These are phyloP conservation scores for Pipistrellus pipistrellus DNA, from an alignment of 2,797 vertebrate species.

Conservation along the genomic window DNA sequence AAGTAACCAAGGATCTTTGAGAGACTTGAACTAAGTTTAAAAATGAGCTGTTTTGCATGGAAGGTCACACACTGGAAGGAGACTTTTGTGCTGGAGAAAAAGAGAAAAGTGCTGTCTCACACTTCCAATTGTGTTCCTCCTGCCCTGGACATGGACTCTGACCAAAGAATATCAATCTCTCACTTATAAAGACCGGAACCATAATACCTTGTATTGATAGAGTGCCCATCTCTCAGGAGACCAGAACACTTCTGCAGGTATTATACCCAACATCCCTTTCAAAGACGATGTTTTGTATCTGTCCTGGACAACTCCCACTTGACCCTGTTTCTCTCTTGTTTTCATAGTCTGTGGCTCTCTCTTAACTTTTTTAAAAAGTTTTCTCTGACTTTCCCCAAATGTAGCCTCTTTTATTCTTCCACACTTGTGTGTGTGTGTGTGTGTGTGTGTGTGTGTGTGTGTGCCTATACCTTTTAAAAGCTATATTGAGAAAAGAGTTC, in stretches of 20 bases:
- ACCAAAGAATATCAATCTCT: constrained; percentile 78
- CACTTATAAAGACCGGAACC: constrained; percentile 59
- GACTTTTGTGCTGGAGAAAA: constrained; percentile 76
- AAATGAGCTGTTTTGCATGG: constrained; percentile 80
- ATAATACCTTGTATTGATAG: constrained; percentile 68
- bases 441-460: neutral
- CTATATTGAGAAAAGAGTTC: neutral
- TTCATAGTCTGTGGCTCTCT: neutral
- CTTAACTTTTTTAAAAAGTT: neutral
- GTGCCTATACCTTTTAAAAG: constrained; percentile 1
- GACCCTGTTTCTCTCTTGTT: constrained; percentile 23
- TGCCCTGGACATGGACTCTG: constrained; percentile 60
- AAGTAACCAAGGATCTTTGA: constrained; percentile 75
- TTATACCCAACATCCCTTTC: constrained; percentile 52
- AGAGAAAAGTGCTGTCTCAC: constrained; percentile 66
- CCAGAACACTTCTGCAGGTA: constrained; percentile 59
- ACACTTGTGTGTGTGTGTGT: neutral
- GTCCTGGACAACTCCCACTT: constrained; percentile 2
- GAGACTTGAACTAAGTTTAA: constrained; percentile 70
- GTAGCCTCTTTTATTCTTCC: constrained; percentile 6
- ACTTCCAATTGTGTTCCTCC: constrained; percentile 65
- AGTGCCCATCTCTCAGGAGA: constrained; percentile 81
- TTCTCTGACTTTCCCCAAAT: constrained; percentile 43
- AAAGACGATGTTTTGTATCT: constrained; percentile 55
- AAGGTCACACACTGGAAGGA: constrained; percentile 69